Base-by-base conservation (phyloP, 2,888 invertebrate species). In the Amiota mariae region DNA sequence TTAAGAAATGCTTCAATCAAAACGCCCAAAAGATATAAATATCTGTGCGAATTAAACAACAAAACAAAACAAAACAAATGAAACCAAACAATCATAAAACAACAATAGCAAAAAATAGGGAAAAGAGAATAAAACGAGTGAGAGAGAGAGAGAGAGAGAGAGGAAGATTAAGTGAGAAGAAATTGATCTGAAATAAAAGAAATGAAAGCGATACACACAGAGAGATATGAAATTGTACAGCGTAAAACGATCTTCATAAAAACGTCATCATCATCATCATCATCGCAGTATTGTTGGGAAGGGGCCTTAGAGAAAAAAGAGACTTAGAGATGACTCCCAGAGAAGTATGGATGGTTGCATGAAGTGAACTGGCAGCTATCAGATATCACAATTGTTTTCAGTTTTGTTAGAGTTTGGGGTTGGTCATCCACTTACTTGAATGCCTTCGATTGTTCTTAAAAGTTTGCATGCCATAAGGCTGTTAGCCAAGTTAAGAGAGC, bases 21-120 rank as follows among this genome's bases (percentile, higher is more conserved):
- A 64, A 64, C 64, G 47, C 13, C 13, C 12, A 46, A 64, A 64
- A 59, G 20, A 59, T 20, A 59, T 20, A 9, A n/a, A 68, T 36
- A 63, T 36, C 63, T 24, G 51, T 18, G 54, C 67, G 67, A 51
- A 68, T 68, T 24, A 10, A 20, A 68, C 67, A 68, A 68, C 54
- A 68, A 68, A 68, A 67, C 67, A 67, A 51, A 67, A n/a, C n/a
- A n/a, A n/a, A n/a, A 49, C 13, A 68, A 54, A 68, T 10, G 54
- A 54, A 18, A 54, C 36, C n/a, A 54, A 15, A n/a, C 54, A 54
- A 54, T 36, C 36, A 36, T 36, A 36, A 36, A 36, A 36, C 36
- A 36, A 36, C 36, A 36, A 36, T 4, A 36, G 36, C 2, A 51
- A 51, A 2, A 8, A 51, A 51, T 51, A 51, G 13, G n/a, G 54